These are phyloP conservation scores for Cataglyphis livida DNA, from an alignment of 2,888 invertebrate species.

Conservation along the genomic window DNA sequence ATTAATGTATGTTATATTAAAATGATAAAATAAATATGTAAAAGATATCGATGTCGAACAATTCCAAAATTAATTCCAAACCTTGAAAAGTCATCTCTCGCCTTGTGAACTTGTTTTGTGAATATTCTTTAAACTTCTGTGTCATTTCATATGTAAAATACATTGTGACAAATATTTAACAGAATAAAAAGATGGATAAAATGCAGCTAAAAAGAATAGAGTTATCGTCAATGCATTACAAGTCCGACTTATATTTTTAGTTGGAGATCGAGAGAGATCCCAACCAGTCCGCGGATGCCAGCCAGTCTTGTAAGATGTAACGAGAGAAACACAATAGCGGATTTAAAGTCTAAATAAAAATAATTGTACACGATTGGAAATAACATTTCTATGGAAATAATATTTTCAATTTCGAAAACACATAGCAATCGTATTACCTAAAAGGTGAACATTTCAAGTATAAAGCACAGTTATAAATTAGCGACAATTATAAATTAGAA, in stretches of 20 bases:
- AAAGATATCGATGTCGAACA: not conserved
- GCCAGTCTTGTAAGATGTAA: not conserved
- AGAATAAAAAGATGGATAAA: not conserved
- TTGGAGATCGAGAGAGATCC: not conserved
- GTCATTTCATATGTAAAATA: not conserved
- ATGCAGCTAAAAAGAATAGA: constrained; percentile 29
- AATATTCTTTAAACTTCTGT: not conserved
- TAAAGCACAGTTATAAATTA: not conserved
- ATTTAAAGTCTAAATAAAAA: constrained; percentile 21
- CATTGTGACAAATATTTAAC: not conserved
- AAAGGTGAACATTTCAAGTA: not conserved
- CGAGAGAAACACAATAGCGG: constrained; percentile 21
- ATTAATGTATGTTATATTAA: not conserved
- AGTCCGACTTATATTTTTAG: constrained; percentile 7
- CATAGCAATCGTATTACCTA: not conserved
- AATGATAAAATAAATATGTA: not conserved
- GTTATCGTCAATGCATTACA: not conserved
- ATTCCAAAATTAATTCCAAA: not conserved
- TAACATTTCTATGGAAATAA: not conserved
- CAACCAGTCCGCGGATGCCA: constrained; percentile 1
- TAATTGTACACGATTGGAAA: not conserved
- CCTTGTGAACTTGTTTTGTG: not conserved
- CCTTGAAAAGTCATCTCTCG: not conserved
- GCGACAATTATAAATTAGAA: not conserved
- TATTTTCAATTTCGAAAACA: constrained; percentile 1